Base-by-base conservation (phyloP, 2,113 vertebrate genomes). In the Aspidoscelis tigris region DNA sequence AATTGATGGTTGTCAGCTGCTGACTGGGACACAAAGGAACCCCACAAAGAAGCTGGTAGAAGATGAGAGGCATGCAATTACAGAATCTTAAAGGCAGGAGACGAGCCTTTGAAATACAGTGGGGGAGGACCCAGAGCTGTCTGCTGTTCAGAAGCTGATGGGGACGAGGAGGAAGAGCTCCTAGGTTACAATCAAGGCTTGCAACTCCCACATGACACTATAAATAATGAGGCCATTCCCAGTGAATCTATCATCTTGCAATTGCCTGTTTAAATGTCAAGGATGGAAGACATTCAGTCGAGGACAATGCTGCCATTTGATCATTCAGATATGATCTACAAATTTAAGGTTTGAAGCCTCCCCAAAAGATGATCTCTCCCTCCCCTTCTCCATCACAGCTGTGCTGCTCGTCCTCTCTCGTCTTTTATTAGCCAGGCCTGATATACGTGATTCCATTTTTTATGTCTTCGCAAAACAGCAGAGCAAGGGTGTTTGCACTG, bases 261-360 rank as follows among this genome's bases (percentile, higher is more conserved):
- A 50, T 65, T 75, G 81, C 14, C 26, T 39, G 5, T 86, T 91
- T 81, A 14, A 90, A 93, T 93, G 88, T 90, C 91, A 92, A 92
- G 89, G 91, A 81, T 86, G 79, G 24, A 81, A 76, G 75, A 72
- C 76, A 76, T 90, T 93, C 78, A 21, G 61, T n/a, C 84, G 68
- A 65, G 88, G 91, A 53, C 82, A 88, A 44, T 0, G 47, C 66
- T 93, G 88, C 90, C 78, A 87, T 82, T 16, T 0, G 92, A 90
- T 91, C 89, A 85, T 83, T 92, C 87, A 86, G 50, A 89, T 47
- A 66, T 79, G 87, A 87, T 92, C 88, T 89, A 22, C 83, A 92
- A 95, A 93, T 94, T 91, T 92, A 81, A 33, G 33, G 86, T 92
- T 85, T 90, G 80, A 93, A 91, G 83, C 89, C 78, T 92, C 78